Evolutionary conservation across 2,888 invertebrate genomes (phyloP).

Genomic region (Hemaris fuciformis): DNA sequence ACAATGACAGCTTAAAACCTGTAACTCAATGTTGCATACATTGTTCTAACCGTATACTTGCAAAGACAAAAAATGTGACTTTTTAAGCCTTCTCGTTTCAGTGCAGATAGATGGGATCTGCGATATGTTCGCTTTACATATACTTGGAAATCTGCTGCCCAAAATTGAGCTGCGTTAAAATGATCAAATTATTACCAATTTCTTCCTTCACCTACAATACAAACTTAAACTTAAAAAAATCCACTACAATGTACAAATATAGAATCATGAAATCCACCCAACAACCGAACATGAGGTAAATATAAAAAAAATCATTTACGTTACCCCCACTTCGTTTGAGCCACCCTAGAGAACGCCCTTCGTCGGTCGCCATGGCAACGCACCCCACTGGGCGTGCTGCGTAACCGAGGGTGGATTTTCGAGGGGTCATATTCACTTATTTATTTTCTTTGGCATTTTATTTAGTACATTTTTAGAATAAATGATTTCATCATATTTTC

Average conservation of each 20-base stretch:
- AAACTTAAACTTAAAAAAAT: not conserved
- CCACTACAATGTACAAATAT: not conserved
- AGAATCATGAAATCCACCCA: not conserved
- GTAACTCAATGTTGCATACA: too few relatives aligned
- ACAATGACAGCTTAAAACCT: too few relatives aligned
- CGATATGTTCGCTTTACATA: too few relatives aligned
- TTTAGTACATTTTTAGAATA: not conserved
- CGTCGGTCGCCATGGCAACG: slow-evolving; percentile 61
- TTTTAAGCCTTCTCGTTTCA: too few relatives aligned
- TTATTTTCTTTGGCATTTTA: not conserved
- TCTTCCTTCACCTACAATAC: not conserved
- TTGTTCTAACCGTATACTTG: too few relatives aligned
- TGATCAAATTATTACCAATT: not conserved
- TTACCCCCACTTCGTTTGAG: slow-evolving; percentile 29
- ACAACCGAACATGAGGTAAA: slow-evolving; percentile 11
- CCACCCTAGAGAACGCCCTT: slow-evolving; percentile 38
- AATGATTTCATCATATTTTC: not conserved
- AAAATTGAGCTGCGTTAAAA: too few relatives aligned
- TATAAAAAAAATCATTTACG: slow-evolving; percentile 14
- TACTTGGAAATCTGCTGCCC: too few relatives aligned
- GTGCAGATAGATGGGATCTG: too few relatives aligned
- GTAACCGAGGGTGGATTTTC: slow-evolving; percentile 13
- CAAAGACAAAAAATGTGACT: too few relatives aligned
- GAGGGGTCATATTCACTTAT: not conserved
- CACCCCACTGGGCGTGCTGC: slow-evolving; percentile 29